Evolutionary conservation across 2,888 invertebrate species (phyloP), one percentile per base, ranked within the genome.

Genomic region (Euproctis similis): DNA sequence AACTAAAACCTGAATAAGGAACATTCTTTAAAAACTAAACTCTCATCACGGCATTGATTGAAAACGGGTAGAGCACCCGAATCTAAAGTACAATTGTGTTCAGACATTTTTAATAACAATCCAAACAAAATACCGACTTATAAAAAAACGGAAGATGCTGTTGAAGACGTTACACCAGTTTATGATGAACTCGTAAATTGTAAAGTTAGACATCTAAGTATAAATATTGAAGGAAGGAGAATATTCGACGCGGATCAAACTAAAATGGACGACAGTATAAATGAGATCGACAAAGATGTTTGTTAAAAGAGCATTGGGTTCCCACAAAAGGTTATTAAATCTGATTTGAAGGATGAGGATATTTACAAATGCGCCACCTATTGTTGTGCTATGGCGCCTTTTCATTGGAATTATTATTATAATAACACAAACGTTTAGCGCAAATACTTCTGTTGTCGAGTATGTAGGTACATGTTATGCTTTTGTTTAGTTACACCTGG

Each of bases 241-340:
- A 26, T n/a, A n/a, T n/a, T n/a, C n/a, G 22, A 28, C 31, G 29
- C 17, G 32, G 50, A 28, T 53, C 70, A 43, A 25, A 10, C 20
- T 37, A 49, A 47, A 46, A 31, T 71, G 72, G 76, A 24, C 36
- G 25, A 31, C 46, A 31, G 39, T 18, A 57, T 50, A 60, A 68
- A 57, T 56, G 39, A 30, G 46, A 56, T 57, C 55, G 49, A 70
- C 69, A 68, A 70, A 66, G 68, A 64, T 56, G 54, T 60, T 30
- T 65, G 48, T 56, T 66, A 76, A 75, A 77, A 71, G 75, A 73
- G 67, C 77, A 73, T 67, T 63, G 56, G 53, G 46, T 31, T 42
- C 56, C 60, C 63, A 78, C 70, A 74, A 74, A 80, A 77, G 68
- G 68, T 77, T 80, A 78, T 80, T 80, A 78, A 78, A 80, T 72